Conservation (phyloP, 2,113 vertebrate genomes). For the Aythya baeri region DNA sequence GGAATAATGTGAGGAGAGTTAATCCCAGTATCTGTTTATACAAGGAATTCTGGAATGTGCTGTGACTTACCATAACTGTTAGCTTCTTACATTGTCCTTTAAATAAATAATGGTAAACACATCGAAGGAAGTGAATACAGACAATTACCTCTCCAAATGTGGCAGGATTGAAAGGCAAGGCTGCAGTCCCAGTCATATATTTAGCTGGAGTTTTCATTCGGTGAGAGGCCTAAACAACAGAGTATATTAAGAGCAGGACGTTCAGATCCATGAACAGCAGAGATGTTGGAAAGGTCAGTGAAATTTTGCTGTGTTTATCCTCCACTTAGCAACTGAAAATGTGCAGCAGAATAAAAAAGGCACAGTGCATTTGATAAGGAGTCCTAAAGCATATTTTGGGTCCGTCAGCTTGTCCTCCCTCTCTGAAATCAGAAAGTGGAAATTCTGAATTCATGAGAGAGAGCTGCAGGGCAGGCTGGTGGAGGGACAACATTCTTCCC, state of each 20-base stretch:
- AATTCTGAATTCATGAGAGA: not conserved
- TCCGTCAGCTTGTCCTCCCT: not conserved
- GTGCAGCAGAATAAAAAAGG: not conserved
- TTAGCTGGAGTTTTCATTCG: constrained; percentile 95
- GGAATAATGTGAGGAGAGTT: not conserved
- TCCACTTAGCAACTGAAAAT: constrained; percentile 17
- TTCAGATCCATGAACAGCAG: not conserved
- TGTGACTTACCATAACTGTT: not conserved
- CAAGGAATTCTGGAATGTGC: not conserved
- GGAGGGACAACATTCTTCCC: not conserved
- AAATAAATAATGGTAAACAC: not conserved
- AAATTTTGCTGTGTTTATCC: constrained; percentile 22
- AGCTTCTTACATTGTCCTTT: not conserved
- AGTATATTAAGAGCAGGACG: not conserved
- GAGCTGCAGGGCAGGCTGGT: not conserved
- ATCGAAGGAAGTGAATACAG: not conserved
- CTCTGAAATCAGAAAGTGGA: not conserved
- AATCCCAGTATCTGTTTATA: not conserved
- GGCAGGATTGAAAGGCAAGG: constrained; percentile 94
- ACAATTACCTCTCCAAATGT: constrained; percentile 91
- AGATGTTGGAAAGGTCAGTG: not conserved
- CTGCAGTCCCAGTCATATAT: constrained; percentile 89
- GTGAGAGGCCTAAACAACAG: constrained; percentile 85
- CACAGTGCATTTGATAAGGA: not conserved
- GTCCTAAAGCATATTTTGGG: not conserved